Base-by-base conservation (phyloP, 2,888 invertebrate species). In the Amblyteles armatorius region DNA sequence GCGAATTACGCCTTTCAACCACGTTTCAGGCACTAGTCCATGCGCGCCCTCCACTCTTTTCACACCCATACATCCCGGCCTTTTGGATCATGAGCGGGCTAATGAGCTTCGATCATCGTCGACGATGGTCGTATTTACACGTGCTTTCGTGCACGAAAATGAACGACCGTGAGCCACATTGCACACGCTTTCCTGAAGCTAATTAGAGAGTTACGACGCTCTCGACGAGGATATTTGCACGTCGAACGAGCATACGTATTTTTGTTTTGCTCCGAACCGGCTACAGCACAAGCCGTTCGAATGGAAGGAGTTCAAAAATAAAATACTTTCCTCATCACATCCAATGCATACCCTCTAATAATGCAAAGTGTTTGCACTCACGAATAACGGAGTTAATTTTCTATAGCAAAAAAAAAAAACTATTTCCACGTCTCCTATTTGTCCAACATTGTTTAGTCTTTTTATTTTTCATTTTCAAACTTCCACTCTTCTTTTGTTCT, bases 61-160 rank as follows among this genome's bases (percentile, higher is more conserved):
- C 44, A 48, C 44, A 48, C 44, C 44, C 16, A 48, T 11, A 16
- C 44, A 0, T 16, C 44, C 16, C 44, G 16, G 16, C 16, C 44
- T 16, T 48, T 48, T 16, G 44, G 44, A 48, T 48, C 16, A 16
- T 16, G 44, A 48, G 44, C 44, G 13, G 44, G 3, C 44, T 73
- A 68, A 57, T 50, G 72, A 65, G 79, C 22, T 36, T 72, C 80
- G 80, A 80, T 80, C 73, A 57, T 29, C 29, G n/a, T 55, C 9
- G 52, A 3, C 55, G 22, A 29, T n/a, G 9, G 33, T 29, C 19
- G 63, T 40, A 29, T 79, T 72, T 79, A 55, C 29, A 72, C 71
- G 79, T 16, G 40, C 65, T 26, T 68, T 36, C 40, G 29, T 67
- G 57, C 57, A 22, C 60, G 33, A 19, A 36, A 26, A 29, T 60